These are phyloP conservation scores for Drosophila varians DNA, from an alignment of 1,140 invertebrate species.

Conservation along the genomic window DNA sequence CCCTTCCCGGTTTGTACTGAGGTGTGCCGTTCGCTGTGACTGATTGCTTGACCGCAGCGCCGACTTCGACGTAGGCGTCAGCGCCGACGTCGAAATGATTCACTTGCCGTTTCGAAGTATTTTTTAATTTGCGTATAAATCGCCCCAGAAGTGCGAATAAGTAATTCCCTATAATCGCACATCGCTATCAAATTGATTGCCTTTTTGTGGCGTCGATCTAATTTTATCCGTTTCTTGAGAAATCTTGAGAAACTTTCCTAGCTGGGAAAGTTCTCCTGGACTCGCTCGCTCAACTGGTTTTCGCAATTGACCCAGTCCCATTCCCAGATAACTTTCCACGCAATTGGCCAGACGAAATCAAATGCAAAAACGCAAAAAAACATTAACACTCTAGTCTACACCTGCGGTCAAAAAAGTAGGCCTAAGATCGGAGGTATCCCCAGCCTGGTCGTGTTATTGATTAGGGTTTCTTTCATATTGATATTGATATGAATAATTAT, in stretches of 20 bases:
- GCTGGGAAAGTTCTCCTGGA: constrained; percentile 27
- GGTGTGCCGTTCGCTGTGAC: constrained; percentile 61
- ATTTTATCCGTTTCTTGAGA: constrained; percentile 17
- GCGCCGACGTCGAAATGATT: constrained; percentile 46
- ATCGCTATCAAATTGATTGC: constrained; percentile 10
- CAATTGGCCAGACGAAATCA: constrained; percentile 61
- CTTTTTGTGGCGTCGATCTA: constrained; percentile 4
- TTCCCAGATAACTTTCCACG: constrained; percentile 62
- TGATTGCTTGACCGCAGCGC: constrained; percentile 50
- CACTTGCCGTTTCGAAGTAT: constrained; percentile 59
- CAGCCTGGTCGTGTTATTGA: no score
- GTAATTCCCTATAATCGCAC: constrained; percentile 21
- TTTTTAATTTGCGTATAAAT: constrained; percentile 22
- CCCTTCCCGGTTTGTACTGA: not conserved
- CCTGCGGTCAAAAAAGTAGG: constrained; percentile 2
- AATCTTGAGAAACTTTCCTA: constrained; percentile 33
- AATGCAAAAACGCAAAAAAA: constrained; percentile 30
- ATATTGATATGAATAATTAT: no score
- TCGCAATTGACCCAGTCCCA: constrained; percentile 64
- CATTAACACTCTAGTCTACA: not conserved
- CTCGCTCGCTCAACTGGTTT: constrained; percentile 50
- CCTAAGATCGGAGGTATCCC: not conserved
- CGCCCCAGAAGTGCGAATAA: constrained; percentile 9
- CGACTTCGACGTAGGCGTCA: constrained; percentile 1
- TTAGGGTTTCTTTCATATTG: no score